A percentile compares a stretch with the other conserved stretches of the same genome.
Evolutionary conservation across 2,888 invertebrate species (phyloP).

Genomic region (Gonocerus acuteangulatus): DNA sequence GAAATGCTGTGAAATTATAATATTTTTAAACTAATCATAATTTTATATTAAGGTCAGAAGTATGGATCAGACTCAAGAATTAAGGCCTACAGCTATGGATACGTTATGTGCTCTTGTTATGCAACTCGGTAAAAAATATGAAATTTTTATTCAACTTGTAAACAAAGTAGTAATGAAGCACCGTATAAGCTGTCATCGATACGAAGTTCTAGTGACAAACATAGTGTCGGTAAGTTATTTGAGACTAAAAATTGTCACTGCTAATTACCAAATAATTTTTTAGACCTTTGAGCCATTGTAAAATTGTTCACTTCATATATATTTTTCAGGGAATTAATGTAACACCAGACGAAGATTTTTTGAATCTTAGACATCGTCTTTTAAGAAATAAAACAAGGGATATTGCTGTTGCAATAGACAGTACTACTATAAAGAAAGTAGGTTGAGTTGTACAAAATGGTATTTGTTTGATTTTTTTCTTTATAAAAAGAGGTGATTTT

Average conservation of each 20-base stretch:
- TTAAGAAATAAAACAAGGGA: slow-evolving; percentile 65
- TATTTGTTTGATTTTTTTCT: neutral
- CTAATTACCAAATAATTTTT: neutral
- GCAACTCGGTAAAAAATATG: slow-evolving; percentile 83
- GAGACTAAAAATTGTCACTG: neutral
- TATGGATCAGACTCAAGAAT: slow-evolving; percentile 68
- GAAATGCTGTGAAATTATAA: too few species aligned
- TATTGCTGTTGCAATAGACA: slow-evolving; percentile 55
- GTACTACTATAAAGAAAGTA: slow-evolving; percentile 60
- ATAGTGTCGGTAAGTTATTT: slow-evolving; percentile 54
- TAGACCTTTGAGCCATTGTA: too few species aligned
- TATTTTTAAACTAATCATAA: too few species aligned
- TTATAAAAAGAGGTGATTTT: too few species aligned
- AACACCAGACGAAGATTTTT: slow-evolving; percentile 65
- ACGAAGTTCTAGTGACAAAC: slow-evolving; percentile 69
- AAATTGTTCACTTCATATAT: neutral
- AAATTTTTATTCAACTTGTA: slow-evolving; percentile 86
- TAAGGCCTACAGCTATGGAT: slow-evolving; percentile 78
- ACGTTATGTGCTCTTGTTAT: slow-evolving; percentile 78
- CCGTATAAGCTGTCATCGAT: slow-evolving; percentile 64
- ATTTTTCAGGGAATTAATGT: slow-evolving; percentile 51
- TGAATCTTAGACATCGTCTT: slow-evolving; percentile 55
- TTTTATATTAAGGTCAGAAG: slow-evolving; percentile 56
- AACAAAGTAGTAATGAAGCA: slow-evolving; percentile 74
- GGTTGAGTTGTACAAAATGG: slow-evolving; percentile 2